These are phyloP conservation scores for Antheraea mylitta DNA, from an alignment of 1,140 invertebrate species.

Conservation along the genomic window DNA sequence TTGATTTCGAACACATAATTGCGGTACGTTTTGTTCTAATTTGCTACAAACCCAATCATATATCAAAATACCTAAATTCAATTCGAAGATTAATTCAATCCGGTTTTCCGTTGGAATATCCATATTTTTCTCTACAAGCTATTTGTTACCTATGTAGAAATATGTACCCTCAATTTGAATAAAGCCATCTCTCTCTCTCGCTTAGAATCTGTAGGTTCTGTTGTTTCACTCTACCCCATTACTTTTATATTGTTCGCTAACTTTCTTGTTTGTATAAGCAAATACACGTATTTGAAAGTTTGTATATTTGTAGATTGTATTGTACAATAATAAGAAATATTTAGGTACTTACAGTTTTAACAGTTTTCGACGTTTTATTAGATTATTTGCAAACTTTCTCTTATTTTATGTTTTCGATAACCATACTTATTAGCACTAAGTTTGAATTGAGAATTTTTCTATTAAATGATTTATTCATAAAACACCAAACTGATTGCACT, in stretches of 20 bases:
- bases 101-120: slow-evolving; percentile 39
- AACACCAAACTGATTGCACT: too few relatives aligned
- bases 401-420: slow-evolving; percentile 10
- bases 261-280: slow-evolving; percentile 79
- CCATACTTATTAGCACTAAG: slow-evolving; percentile 6
- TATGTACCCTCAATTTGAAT: slow-evolving; percentile 78
- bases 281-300: slow-evolving; percentile 78
- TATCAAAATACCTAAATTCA: neutral
- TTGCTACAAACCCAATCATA: too few relatives aligned
- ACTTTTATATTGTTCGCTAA: slow-evolving; percentile 79
- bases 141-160: slow-evolving; percentile 77
- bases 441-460: neutral
- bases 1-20: too few relatives aligned
- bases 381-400: slow-evolving; percentile 16
- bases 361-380: slow-evolving; percentile 32
- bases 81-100: neutral
- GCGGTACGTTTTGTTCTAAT: too few relatives aligned
- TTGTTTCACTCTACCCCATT: slow-evolving; percentile 69
- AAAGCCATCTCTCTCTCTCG: slow-evolving; percentile 52
- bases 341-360: slow-evolving; percentile 39
- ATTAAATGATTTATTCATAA: neutral
- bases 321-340: slow-evolving; percentile 54
- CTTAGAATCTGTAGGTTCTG: slow-evolving; percentile 24
- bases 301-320: slow-evolving; percentile 75
- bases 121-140: slow-evolving; percentile 67